Percentiles rank a stretch among this genome's conserved stretches.
Evolutionary conservation across 2,888 invertebrate species (phyloP).

Genomic region (Hypolimnas misippus): DNA sequence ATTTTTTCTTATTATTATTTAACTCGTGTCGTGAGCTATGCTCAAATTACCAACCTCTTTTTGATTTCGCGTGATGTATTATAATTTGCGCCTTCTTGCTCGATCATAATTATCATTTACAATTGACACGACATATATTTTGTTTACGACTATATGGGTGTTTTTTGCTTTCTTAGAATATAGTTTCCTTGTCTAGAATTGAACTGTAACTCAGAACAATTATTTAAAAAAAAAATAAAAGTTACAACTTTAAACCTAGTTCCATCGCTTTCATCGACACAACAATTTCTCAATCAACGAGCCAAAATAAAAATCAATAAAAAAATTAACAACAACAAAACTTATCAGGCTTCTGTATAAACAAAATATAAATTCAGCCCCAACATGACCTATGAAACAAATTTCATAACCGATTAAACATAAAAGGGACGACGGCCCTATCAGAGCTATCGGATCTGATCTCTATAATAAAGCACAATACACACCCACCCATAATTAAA

Average conservation of each 20-base stretch:
- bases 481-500: slow-evolving; percentile 41
- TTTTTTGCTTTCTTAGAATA: no score
- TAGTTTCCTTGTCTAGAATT: no score
- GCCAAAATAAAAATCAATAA: no score
- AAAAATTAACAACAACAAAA: no score
- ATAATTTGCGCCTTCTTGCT: slow-evolving; percentile 22
- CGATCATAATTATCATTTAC: slow-evolving; percentile 8
- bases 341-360: neutral
- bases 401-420: slow-evolving; percentile 26
- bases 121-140: slow-evolving; percentile 6
- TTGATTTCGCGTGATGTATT: slow-evolving; percentile 34
- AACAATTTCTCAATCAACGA: no score
- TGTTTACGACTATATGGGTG: neutral
- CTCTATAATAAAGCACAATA: slow-evolving; percentile 41
- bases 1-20: slow-evolving; percentile 27
- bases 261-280: no score
- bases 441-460: slow-evolving; percentile 35
- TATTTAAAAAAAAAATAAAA: no score
- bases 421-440: slow-evolving; percentile 24
- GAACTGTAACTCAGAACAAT: no score
- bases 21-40: slow-evolving; percentile 37
- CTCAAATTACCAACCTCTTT: slow-evolving; percentile 30
- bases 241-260: no score
- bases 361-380: neutral
- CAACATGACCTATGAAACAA: slow-evolving; percentile 15